Base-by-base conservation (phyloP, 2,113 vertebrate genomes). In the Sinocyclocheilus maitianheensis region DNA sequence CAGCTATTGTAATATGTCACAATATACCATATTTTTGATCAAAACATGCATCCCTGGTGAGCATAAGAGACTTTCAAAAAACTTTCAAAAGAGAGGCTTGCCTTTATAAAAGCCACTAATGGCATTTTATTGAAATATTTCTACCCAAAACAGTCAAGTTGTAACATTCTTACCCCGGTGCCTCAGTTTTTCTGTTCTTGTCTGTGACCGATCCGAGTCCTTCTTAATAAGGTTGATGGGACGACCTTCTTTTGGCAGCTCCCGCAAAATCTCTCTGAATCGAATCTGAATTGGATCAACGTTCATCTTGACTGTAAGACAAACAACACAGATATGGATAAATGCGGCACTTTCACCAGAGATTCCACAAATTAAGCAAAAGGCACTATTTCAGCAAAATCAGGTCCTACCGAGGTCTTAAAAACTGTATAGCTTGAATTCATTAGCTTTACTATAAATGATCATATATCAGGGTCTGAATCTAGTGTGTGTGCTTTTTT, bases 211-310 rank as follows among this genome's bases (percentile, higher is more conserved):
- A 30, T 97, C 96, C 0, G 79, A 85, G 77, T 97, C 96, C 90
- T 93, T 96, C 80, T 95, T 95, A 74, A 95, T 87, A 26, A 93
- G 91, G 75, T 95, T 91, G 14, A 86, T 77, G 65, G 87, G 77
- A 24, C 75, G 84, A 89, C 83, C 94, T 90, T 93, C 95, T 87
- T 93, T 96, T 83, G 97, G 96, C 80, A 94, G 96, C 89, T 98
- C 98, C 90, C 94, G 95, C 85, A 96, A 97, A 87, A 98, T 90
- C 4, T 98, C 97, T 90, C 92, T 95, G 0, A 97, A 81, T 74
- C 92, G 96, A 86, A 94, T 95, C 84, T 93, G 53, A 55, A 55
- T 97, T 18, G 95, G 95, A 77, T 97, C 96, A 0, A 13, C 90
- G 79, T 83, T 89, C 18, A 94, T 88, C 92, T 96, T 97, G 84